phyloP scores from a whole-genome alignment of 2,113 vertebrate species.

The Rhea pennata region DNA sequence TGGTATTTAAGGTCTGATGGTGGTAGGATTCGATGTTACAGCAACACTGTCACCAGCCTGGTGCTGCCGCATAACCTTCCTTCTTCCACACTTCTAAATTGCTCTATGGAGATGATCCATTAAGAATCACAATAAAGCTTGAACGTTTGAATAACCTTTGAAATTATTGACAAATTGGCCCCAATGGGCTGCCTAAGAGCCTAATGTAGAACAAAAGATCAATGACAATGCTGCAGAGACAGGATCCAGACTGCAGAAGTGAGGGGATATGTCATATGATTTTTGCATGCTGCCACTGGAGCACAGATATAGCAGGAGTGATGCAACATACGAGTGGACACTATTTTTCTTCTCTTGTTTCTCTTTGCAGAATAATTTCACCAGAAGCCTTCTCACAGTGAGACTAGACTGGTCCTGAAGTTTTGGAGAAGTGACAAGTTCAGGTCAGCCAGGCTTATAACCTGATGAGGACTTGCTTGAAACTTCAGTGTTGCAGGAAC shows the following conservation, averaged over 20 bases:
- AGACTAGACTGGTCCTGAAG: background rate
- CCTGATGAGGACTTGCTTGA: background rate
- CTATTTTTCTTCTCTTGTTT: background rate
- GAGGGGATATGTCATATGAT: background rate
- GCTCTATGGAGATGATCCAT: conserved; percentile 56
- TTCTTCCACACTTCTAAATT: conserved; percentile 44
- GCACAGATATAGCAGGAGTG: background rate
- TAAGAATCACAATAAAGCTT: conserved; percentile 60
- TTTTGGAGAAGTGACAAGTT: background rate
- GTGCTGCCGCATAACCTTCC: conserved; percentile 13
- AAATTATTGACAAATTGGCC: conserved; percentile 47
- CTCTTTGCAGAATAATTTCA: background rate
- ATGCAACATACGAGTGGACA: background rate
- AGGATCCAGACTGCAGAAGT: conserved; percentile 36
- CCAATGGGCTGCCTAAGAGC: conserved; percentile 29
- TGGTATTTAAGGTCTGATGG: background rate
- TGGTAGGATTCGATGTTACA: background rate
- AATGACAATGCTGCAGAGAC: conserved; percentile 41
- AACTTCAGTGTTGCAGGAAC: background rate
- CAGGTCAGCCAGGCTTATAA: background rate
- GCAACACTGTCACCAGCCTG: background rate
- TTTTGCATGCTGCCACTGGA: conserved; percentile 10
- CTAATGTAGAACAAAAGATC: conserved; percentile 42
- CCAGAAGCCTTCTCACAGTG: background rate
- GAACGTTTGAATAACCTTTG: conserved; percentile 67